Conservation (phyloP, 2,113 vertebrate genomes). For the Eidolon helvum region DNA sequence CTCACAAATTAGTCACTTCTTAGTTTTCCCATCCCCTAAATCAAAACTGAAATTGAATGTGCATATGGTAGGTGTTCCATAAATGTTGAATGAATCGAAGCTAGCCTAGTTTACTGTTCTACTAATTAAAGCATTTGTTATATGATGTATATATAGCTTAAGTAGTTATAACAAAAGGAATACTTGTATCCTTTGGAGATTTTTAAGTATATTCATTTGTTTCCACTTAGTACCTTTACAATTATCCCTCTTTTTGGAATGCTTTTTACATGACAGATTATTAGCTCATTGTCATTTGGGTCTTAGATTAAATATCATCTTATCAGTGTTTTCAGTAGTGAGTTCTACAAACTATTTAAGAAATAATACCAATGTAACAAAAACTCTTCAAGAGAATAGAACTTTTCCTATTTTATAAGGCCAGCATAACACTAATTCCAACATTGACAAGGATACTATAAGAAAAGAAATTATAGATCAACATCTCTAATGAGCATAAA, state of each 20-base stretch:
- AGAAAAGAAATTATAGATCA: background rate
- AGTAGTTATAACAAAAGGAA: background rate
- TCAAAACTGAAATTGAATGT: background rate
- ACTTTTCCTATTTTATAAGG: background rate
- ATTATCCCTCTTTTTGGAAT: background rate
- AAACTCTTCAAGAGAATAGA: background rate
- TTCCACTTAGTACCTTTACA: background rate
- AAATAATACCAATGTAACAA: background rate
- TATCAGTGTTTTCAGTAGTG: background rate
- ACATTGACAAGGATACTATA: background rate
- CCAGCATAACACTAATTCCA: background rate
- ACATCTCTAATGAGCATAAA: background rate
- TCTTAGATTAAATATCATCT: background rate
- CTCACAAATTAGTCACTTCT: background rate
- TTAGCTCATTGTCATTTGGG: background rate
- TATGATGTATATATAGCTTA: background rate
- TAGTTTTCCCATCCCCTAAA: background rate
- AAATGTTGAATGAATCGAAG: background rate
- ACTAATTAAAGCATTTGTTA: background rate
- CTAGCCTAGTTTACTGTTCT: background rate
- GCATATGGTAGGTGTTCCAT: background rate
- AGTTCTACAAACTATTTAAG: constrained; percentile 28
- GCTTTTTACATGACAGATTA: background rate
- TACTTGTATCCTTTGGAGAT: background rate
- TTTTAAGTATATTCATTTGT: background rate